Percentiles rank a stretch among this genome's conserved stretches.
Conservation (phyloP, 2,113 vertebrate genomes). For the Crocuta crocuta region DNA sequence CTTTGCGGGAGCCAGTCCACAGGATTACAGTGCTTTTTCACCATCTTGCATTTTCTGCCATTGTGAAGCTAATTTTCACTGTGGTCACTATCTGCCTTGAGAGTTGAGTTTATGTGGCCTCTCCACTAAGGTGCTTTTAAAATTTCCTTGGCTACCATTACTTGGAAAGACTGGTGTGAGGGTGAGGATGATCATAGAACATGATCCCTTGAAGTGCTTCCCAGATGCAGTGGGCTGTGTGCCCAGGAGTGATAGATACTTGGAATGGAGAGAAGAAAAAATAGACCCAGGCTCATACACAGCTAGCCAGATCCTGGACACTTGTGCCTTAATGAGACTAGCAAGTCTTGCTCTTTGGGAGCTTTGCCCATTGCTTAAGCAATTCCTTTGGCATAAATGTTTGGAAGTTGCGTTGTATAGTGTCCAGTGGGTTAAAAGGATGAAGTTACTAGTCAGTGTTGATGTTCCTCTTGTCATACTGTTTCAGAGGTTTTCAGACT, state of each 20-base stretch:
- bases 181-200: not conserved
- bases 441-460: not conserved
- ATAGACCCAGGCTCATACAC: not conserved
- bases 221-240: not conserved
- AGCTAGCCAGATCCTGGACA: not conserved
- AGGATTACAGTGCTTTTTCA: accelerated
- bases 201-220: not conserved
- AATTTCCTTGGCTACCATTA: not conserved
- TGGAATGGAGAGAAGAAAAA: not conserved
- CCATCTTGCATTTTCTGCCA: not conserved
- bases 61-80: not conserved
- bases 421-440: not conserved
- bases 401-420: not conserved
- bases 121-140: not conserved
- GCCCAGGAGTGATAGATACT: not conserved
- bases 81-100: not conserved
- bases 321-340: not conserved
- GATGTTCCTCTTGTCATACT: not conserved
- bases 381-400: not conserved
- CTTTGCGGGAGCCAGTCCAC: not conserved
- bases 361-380: not conserved
- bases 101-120: not conserved
- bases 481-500: not conserved
- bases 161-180: not conserved
- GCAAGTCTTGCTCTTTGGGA: not conserved